These are phyloP conservation scores for Anolis apletophallus DNA, from an alignment of 2,797 vertebrate species.

Conservation along the genomic window DNA sequence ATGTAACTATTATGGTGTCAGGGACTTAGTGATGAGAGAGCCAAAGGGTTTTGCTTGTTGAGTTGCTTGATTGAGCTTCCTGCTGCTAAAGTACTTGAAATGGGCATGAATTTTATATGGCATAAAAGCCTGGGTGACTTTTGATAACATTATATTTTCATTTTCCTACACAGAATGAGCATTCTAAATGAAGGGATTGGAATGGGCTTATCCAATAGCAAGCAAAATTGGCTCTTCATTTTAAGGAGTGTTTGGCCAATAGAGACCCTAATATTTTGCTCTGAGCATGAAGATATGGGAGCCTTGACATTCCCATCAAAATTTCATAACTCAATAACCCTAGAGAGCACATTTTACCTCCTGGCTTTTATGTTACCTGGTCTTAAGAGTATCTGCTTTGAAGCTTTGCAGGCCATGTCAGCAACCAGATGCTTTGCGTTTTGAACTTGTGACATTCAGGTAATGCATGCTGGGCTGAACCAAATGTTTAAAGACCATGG, in stretches of 20 bases:
- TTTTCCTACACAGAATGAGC: background rate
- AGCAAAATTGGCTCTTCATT: background rate
- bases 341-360: background rate
- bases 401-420: constrained; percentile 5
- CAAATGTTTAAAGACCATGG: background rate
- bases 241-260: background rate
- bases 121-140: constrained; percentile 37
- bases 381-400: constrained; percentile 1
- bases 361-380: constrained; percentile 20
- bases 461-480: background rate
- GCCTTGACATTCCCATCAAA: background rate
- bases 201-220: background rate
- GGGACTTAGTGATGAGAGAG: constrained; percentile 30
- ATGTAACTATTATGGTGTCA: constrained; percentile 47
- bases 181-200: background rate
- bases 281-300: background rate
- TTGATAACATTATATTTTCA: constrained; percentile 14
- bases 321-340: constrained; percentile 19
- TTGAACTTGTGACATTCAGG: constrained; percentile 8
- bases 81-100: background rate
- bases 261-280: no score
- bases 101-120: constrained; percentile 44
- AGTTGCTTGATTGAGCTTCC: constrained; percentile 50
- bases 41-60: constrained; percentile 7
- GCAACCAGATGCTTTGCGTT: background rate